These are phyloP conservation scores for Halocynthia roretzi DNA, from an alignment of 23 tunicate genomes.

Conservation along the genomic window DNA sequence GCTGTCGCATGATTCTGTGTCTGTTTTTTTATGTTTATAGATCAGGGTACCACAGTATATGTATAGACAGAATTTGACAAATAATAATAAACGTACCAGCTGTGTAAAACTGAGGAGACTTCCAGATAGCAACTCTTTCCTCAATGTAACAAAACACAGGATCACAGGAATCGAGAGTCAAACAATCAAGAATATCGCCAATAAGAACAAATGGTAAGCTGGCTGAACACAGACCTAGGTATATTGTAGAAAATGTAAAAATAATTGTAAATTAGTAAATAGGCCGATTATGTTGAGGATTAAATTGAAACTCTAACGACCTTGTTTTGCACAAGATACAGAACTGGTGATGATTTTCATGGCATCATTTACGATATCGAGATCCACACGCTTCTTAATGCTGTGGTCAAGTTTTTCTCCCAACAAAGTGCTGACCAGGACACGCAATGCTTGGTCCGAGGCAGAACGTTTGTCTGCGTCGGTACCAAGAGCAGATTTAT, in stretches of 20 bases:
- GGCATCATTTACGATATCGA: slow-evolving; percentile 2
- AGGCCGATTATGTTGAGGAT: not conserved
- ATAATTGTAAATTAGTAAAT: not conserved
- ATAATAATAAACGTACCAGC: slow-evolving; percentile 45
- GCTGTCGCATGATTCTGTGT: too few relatives aligned
- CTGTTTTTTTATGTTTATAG: too few relatives aligned
- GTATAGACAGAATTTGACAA: not conserved
- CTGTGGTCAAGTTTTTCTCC: slow-evolving; percentile 23
- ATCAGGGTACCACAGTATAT: not conserved
- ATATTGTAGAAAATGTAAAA: not conserved
- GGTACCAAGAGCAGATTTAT: slow-evolving; percentile 34
- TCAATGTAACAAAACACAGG: slow-evolving; percentile 79
- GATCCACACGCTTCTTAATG: not conserved
- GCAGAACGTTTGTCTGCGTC: slow-evolving; percentile 85
- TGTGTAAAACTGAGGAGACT: slow-evolving; percentile 73
- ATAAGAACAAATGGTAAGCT: slow-evolving; percentile 74
- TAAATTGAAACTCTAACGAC: slow-evolving; percentile 18
- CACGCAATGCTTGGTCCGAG: slow-evolving; percentile 72
- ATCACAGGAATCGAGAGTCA: slow-evolving; percentile 80
- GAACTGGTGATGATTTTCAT: slow-evolving; percentile 43
- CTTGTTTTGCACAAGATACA: slow-evolving; percentile 79
- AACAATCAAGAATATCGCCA: slow-evolving; percentile 85
- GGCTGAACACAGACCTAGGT: slow-evolving; percentile 61
- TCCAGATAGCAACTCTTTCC: slow-evolving; percentile 85
- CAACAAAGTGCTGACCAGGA: slow-evolving; percentile 33